These are phyloP conservation scores for Labeo catla DNA, from an alignment of 2,113 vertebrate genomes.

Conservation along the genomic window DNA sequence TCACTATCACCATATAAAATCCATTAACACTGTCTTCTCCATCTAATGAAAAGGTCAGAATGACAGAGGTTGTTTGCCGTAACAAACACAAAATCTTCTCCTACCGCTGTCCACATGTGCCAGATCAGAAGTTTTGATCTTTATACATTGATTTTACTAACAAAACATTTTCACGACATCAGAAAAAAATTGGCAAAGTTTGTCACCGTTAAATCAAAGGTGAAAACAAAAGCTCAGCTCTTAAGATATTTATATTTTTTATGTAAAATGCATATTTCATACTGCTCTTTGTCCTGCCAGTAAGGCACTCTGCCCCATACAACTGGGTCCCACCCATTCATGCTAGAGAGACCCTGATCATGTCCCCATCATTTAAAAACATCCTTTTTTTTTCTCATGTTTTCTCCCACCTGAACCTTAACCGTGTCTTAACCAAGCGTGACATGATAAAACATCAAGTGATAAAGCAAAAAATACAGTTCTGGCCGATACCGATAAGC, in stretches of 20 bases:
- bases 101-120: background rate
- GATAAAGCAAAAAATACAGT: background rate
- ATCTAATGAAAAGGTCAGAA: conserved; percentile 21
- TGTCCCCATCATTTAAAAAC: conserved; percentile 25
- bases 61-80: background rate
- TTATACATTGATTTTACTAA: conserved; percentile 14
- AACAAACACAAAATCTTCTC: conserved; percentile 7
- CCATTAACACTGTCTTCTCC: conserved; percentile 5
- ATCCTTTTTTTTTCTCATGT: background rate
- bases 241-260: background rate
- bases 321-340: conserved; percentile 50
- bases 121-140: conserved; percentile 18
- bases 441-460: background rate
- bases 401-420: conserved; percentile 14
- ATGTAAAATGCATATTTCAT: conserved; percentile 43
- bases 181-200: conserved; percentile 20
- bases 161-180: conserved; percentile 6
- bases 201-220: background rate
- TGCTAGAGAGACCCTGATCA: conserved; percentile 36
- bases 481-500: background rate
- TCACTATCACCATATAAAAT: background rate
- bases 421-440: conserved; percentile 17
- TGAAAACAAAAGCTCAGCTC: conserved; percentile 8
- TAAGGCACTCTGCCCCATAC: conserved; percentile 62
- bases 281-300: conserved; percentile 50